Conservation (phyloP, 2,888 invertebrate species). For the Caenorhabditis sp. region DNA sequence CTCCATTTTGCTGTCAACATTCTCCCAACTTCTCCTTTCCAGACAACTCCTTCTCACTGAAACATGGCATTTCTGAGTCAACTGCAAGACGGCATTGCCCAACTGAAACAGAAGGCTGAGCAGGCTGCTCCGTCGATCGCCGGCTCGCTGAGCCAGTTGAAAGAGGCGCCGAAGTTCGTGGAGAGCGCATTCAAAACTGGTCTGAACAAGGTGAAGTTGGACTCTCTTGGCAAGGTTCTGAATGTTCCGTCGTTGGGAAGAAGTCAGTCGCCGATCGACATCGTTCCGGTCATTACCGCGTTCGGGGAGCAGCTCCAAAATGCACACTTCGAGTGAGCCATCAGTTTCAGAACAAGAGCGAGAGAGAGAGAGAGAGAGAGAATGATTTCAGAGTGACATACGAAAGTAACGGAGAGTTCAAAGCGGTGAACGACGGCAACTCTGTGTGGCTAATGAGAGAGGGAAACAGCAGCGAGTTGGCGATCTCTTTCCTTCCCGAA, state of each 20-base stretch:
- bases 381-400: slow-evolving; percentile 72
- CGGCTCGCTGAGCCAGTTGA: slow-evolving; percentile 61
- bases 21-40: slow-evolving; percentile 11
- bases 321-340: slow-evolving; percentile 69
- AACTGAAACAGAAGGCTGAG: slow-evolving; percentile 64
- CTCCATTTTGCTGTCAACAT: slow-evolving; percentile 26
- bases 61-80: slow-evolving; percentile 78
- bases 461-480: slow-evolving; percentile 68
- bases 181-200: slow-evolving; percentile 67
- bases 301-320: slow-evolving; percentile 76
- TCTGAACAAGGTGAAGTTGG: slow-evolving; percentile 72
- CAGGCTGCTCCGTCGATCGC: slow-evolving; percentile 42
- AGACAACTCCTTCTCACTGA: background rate
- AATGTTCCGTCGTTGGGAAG: slow-evolving; percentile 68
- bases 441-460: slow-evolving; percentile 62
- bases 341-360: background rate
- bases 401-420: slow-evolving; percentile 73
- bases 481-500: slow-evolving; percentile 71
- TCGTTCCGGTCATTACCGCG: slow-evolving; percentile 76
- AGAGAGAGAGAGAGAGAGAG: background rate
- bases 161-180: slow-evolving; percentile 69
- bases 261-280: slow-evolving; percentile 77
- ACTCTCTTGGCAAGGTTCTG: slow-evolving; percentile 74
- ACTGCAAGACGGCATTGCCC: slow-evolving; percentile 67
- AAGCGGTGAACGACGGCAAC: slow-evolving; percentile 71